Conservation (phyloP, 2,797 vertebrate genomes). For the Sebastiscus tertius region DNA sequence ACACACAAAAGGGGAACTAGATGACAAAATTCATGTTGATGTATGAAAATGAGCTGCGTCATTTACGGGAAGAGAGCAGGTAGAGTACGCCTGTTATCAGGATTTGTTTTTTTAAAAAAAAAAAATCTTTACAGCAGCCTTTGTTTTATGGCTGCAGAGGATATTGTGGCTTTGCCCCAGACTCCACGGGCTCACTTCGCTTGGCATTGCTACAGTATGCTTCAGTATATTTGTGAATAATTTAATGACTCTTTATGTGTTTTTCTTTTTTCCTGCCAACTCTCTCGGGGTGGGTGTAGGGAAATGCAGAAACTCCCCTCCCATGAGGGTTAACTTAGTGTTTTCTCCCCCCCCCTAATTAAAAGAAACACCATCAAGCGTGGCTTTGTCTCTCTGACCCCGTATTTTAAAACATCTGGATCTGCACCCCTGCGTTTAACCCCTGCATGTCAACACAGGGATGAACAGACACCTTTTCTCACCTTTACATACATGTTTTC, state of each 20-base stretch:
- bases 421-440: slow-evolving; percentile 39
- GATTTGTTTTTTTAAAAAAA: slow-evolving; percentile 1
- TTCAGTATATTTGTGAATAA: slow-evolving; percentile 77
- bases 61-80: slow-evolving; percentile 36
- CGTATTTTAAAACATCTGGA: slow-evolving; percentile 50
- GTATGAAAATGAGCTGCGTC: slow-evolving; percentile 65
- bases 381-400: slow-evolving; percentile 53
- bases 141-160: slow-evolving; percentile 53
- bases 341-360: slow-evolving; percentile 70
- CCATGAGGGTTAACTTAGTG: slow-evolving; percentile 72
- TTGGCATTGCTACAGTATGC: slow-evolving; percentile 60
- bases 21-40: slow-evolving; percentile 53
- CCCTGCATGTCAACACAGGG: slow-evolving; percentile 8
- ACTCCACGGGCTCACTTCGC: slow-evolving; percentile 57
- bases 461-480: slow-evolving; percentile 23
- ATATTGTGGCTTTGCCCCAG: slow-evolving; percentile 43
- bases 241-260: slow-evolving; percentile 76
- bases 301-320: slow-evolving; percentile 71
- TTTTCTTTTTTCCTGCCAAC: slow-evolving; percentile 53
- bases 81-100: slow-evolving; percentile 31
- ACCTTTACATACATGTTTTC: slow-evolving; percentile 33
- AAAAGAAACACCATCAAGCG: slow-evolving; percentile 66
- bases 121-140: slow-evolving; percentile 28
- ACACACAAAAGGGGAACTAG: slow-evolving; percentile 60
- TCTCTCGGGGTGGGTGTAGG: slow-evolving; percentile 68